These are phyloP conservation scores for Reticulitermes speratus DNA, from an alignment of 1,140 invertebrate species.

Conservation along the genomic window DNA sequence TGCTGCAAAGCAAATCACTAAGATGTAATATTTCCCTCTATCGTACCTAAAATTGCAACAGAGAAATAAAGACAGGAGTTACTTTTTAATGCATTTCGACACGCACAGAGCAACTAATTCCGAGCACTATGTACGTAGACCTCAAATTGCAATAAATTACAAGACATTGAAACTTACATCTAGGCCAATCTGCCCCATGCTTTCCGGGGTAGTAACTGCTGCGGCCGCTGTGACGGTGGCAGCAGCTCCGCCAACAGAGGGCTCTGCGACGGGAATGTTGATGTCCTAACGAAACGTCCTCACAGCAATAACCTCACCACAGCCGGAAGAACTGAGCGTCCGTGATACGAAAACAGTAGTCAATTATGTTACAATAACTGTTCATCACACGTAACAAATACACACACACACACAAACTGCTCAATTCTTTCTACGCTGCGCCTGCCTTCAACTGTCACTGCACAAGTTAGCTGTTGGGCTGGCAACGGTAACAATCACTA, in stretches of 20 bases:
- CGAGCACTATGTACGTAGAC: too few species aligned
- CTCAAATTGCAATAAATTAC: too few species aligned
- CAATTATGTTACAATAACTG: background rate
- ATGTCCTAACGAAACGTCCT: slow-evolving; percentile 9
- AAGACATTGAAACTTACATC: slow-evolving; percentile 48
- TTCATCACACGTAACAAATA: background rate
- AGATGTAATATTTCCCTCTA: too few species aligned
- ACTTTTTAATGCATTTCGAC: too few species aligned
- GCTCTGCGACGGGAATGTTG: slow-evolving; percentile 46
- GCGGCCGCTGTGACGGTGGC: slow-evolving; percentile 39
- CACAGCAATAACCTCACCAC: background rate
- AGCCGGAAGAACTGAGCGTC: background rate
- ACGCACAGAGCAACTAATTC: too few species aligned
- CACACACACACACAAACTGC: background rate
- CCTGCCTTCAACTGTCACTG: background rate
- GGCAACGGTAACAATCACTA: slow-evolving; percentile 1
- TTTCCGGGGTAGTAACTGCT: slow-evolving; percentile 39
- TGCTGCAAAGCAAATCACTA: too few species aligned
- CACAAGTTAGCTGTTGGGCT: background rate
- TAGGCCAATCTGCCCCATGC: slow-evolving; percentile 57
- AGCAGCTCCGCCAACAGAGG: slow-evolving; percentile 41
- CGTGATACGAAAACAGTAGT: background rate
- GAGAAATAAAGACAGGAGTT: too few species aligned
- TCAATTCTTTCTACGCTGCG: background rate
- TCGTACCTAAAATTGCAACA: too few species aligned